A percentile compares a stretch with the other conserved stretches of the same genome.
Conservation (phyloP, 2,888 invertebrate species). For the Blomia tropicalis region DNA sequence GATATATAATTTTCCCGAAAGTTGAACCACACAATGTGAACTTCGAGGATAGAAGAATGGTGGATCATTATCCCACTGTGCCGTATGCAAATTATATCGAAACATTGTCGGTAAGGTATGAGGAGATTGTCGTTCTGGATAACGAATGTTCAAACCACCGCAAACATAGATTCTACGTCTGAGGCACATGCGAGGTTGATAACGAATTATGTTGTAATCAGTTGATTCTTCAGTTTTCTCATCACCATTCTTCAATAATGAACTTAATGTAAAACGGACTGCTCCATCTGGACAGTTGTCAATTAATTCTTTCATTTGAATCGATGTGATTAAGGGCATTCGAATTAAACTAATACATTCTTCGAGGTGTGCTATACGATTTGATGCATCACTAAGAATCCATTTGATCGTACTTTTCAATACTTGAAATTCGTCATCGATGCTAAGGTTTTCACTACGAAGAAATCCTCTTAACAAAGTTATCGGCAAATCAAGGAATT, state of each 20-base stretch:
- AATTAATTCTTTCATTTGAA: slow-evolving; percentile 55
- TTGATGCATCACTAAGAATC: slow-evolving; percentile 62
- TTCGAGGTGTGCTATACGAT: slow-evolving; percentile 63
- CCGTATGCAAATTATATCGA: slow-evolving; percentile 58
- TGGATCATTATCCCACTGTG: slow-evolving; percentile 57
- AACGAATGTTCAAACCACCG: slow-evolving; percentile 61
- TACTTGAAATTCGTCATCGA: slow-evolving; percentile 76
- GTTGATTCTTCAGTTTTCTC: neutral
- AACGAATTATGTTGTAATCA: slow-evolving; percentile 33
- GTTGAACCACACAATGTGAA: slow-evolving; percentile 64
- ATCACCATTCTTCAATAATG: slow-evolving; percentile 3
- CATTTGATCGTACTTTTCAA: slow-evolving; percentile 70
- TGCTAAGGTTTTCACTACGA: slow-evolving; percentile 65
- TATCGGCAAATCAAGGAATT: slow-evolving; percentile 64
- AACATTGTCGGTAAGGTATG: slow-evolving; percentile 60
- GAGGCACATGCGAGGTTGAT: slow-evolving; percentile 63
- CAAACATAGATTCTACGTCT: slow-evolving; percentile 72
- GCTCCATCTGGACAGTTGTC: slow-evolving; percentile 56
- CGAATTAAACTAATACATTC: slow-evolving; percentile 66
- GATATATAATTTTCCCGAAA: slow-evolving; percentile 71
- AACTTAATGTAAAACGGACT: neutral
- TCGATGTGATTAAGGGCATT: slow-evolving; percentile 52
- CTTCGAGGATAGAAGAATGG: slow-evolving; percentile 63
- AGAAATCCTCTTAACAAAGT: slow-evolving; percentile 58
- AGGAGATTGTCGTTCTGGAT: slow-evolving; percentile 52